These are phyloP conservation scores for Gnatocerus cornutus DNA, from an alignment of 2,888 invertebrate species.

Conservation along the genomic window DNA sequence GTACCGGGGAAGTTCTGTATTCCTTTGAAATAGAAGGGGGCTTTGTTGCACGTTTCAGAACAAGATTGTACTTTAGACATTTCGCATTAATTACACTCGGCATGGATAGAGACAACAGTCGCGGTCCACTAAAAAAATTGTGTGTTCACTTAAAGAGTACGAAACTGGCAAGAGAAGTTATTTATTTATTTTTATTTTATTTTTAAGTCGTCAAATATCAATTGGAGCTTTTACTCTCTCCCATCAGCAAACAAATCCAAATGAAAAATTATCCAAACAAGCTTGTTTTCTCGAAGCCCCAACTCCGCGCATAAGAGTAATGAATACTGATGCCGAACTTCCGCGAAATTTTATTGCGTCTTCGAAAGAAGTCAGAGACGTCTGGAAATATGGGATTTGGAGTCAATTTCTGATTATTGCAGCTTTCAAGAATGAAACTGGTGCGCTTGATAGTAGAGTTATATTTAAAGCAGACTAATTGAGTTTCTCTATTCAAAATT, in stretches of 20 bases:
- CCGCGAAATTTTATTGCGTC: constrained; percentile 22
- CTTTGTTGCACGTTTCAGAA: neutral
- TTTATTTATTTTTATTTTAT: no score
- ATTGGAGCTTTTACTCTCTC: constrained; percentile 1
- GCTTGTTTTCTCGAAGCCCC: constrained; percentile 11
- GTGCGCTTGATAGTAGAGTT: constrained; percentile 6
- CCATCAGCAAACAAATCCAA: constrained; percentile 13
- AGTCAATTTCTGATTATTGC: constrained; percentile 29
- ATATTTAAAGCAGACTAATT: constrained; percentile 21
- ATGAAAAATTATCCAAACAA: constrained; percentile 10
- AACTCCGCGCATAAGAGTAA: constrained; percentile 11
- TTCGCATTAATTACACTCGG: constrained; percentile 1
- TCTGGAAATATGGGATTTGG: constrained; percentile 28
- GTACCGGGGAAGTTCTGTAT: neutral
- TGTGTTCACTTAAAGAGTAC: neutral
- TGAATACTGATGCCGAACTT: constrained; percentile 28
- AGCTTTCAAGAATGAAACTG: constrained; percentile 10
- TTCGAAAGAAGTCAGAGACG: constrained; percentile 6
- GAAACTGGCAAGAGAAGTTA: no score
- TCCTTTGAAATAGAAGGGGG: constrained; percentile 8
- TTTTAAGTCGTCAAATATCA: neutral
- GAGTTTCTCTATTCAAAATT: constrained; percentile 27
- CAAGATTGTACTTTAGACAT: constrained; percentile 2
- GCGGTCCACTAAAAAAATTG: neutral
- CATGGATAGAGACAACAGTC: neutral